Evolutionary conservation across 2,888 invertebrate genomes (phyloP).

Genomic region (Shargacucullia verbasci): DNA sequence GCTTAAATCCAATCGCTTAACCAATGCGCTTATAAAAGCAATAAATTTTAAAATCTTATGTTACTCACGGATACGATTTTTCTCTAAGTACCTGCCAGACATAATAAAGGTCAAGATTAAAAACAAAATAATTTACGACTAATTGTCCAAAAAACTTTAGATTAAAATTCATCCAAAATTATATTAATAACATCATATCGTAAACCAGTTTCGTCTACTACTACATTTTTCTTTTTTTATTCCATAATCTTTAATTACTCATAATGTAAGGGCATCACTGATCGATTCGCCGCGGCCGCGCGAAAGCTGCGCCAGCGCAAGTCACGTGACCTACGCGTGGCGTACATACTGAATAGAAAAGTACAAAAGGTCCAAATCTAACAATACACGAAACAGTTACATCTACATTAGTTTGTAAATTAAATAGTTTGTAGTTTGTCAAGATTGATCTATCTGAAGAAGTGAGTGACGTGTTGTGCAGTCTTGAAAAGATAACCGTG

Average conservation of each 20-base stretch:
- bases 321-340: slow-evolving; percentile 75
- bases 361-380: slow-evolving; percentile 17
- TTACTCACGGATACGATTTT: background rate
- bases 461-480: no score
- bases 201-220: slow-evolving; percentile 28
- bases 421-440: no score
- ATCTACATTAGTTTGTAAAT: no score
- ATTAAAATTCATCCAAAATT: slow-evolving; percentile 9
- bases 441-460: no score
- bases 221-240: slow-evolving; percentile 34
- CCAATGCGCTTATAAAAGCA: no score
- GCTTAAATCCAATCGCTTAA: no score
- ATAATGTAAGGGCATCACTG: slow-evolving; percentile 52
- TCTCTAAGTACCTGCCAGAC: slow-evolving; percentile 22
- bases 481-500: no score
- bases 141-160: slow-evolving; percentile 24
- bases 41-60: background rate
- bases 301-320: slow-evolving; percentile 47
- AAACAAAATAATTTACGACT: slow-evolving; percentile 19
- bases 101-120: slow-evolving; percentile 13
- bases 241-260: slow-evolving; percentile 47
- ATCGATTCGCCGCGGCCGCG: slow-evolving; percentile 46
- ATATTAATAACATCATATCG: slow-evolving; percentile 16
- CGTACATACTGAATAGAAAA: slow-evolving; percentile 20
- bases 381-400: background rate